Base-by-base conservation (phyloP, 2,888 invertebrate genomes). In the Lasioglossum pauxillum region DNA sequence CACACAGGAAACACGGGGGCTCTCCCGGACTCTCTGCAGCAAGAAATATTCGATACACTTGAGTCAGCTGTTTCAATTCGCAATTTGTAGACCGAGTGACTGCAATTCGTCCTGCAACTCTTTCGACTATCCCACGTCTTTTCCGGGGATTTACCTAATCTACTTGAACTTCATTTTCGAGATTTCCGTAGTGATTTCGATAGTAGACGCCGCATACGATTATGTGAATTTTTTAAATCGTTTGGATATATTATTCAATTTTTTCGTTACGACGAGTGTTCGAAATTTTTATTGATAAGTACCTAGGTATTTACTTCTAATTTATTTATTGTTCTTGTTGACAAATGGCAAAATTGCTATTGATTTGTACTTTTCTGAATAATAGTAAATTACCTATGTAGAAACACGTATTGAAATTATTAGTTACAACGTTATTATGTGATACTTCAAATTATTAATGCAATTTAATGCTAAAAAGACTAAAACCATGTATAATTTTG, bases 21-120 rank as follows among this genome's bases (percentile, higher is more conserved):
- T 23, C 41, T 73, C 46, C 44, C 73, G 73, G 57, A 10, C 19
- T n/a, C 16, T 8, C 31, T 19, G 19, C 60, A 27, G 53, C 44
- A 75, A 77, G 69, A 71, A 80, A 31, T 73, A 73, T 81, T 27
- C 75, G 64, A 81, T 49, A 23, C 72, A 72, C 44, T 78, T 14
- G 75, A 80, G 71, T 84, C 80, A 69, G 80, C 77, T 60, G 31
- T 75, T 78, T 44, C 80, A 71, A 83, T 80, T 77, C 74, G 69
- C 60, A 78, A 84, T 78, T 83, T 64, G 75, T 53, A 31, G 78
- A 64, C 44, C n/a, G 16, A 67, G 16, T 27, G 27, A 16, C 41
- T 14, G 31, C 35, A 35, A 75, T 49, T 60, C 74, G 57, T 41
- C 69, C 67, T 12, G 35, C 27, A n/a, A 53, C 46, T 49, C 46